Evolutionary conservation across 2,888 invertebrate genomes (phyloP), one percentile per base, ranked within the genome.

Genomic region (Andrena chrysosceles): DNA sequence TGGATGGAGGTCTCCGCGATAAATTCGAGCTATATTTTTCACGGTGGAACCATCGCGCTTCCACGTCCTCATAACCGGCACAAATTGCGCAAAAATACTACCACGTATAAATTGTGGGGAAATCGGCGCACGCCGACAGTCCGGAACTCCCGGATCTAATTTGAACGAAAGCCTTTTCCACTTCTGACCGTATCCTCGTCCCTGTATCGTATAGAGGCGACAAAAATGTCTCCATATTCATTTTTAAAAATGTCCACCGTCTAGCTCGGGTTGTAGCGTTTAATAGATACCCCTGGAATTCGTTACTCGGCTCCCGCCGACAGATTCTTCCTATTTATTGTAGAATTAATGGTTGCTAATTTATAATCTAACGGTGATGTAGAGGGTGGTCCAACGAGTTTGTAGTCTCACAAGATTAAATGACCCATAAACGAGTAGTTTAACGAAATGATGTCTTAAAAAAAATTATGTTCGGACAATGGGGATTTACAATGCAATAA

Each of bases 1-100:
- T 49, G 82, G 74, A 67, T 54, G 77, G 60, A 84, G 78, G 85
- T 89, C 82, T 86, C 77, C 75, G 70, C 90, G 89, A 91, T 90
- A 91, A 90, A 91, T 91, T 91, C 85, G 70, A 77, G 87, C 88
- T 89, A 91, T 90, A 90, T 91, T 91, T 91, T 86, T 86, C 88
- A 79, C 78, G 85, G 84, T 83, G 89, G 85, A 87, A 90, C 81
- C 86, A 86, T 86, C 84, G 85, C 88, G 87, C 83, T 86, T 83
- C 84, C 78, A 84, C 83, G 84, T 90, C 87, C 88, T 90, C 90
- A 89, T 90, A 90, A 91, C 87, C 86, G 89, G 85, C 91, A 89
- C 89, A 90, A 91, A 91, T 91, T 90, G 91, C 85, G 84, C 91
- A 90, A 91, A 92, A 91, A 92, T 92, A 91, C 89, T 88, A 85